A percentile compares a stretch with the other conserved stretches of the same genome.
phyloP scores from a whole-genome alignment of 1,140 invertebrate species.

The Galleria mellonella region DNA sequence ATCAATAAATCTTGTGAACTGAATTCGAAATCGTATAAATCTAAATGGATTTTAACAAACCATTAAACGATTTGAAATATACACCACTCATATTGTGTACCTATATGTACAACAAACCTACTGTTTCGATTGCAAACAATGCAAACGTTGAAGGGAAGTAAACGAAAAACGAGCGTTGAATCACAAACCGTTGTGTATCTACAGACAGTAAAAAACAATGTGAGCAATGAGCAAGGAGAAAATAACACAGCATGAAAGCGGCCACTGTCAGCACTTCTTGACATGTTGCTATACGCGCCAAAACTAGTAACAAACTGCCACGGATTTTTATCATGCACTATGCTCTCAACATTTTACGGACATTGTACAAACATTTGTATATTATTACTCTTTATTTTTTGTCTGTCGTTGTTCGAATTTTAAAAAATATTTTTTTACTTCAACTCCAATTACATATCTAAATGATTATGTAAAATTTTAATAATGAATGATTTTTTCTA shows the following conservation, averaged over 20 bases:
- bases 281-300: conserved; percentile 21
- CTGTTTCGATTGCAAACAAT: conserved; percentile 26
- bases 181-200: conserved; percentile 29
- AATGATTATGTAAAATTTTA: too few relatives aligned
- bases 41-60: too few relatives aligned
- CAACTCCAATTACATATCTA: too few relatives aligned
- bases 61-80: too few relatives aligned
- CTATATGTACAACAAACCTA: too few relatives aligned
- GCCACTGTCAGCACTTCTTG: conserved; percentile 39
- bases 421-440: conserved; percentile 23
- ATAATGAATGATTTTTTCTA: too few relatives aligned
- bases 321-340: conserved; percentile 32
- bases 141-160: conserved; percentile 26
- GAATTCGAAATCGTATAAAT: too few relatives aligned
- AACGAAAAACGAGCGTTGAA: conserved; percentile 33
- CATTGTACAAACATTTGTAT: conserved; percentile 34
- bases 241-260: conserved; percentile 15
- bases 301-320: conserved; percentile 29
- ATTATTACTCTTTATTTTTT: conserved; percentile 29
- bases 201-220: conserved; percentile 16
- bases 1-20: too few relatives aligned
- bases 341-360: conserved; percentile 15
- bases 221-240: conserved; percentile 10
- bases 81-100: background rate
- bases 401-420: conserved; percentile 15